phyloP scores from a whole-genome alignment of 2,888 invertebrate genomes.

The Caenorhabditis becei region DNA sequence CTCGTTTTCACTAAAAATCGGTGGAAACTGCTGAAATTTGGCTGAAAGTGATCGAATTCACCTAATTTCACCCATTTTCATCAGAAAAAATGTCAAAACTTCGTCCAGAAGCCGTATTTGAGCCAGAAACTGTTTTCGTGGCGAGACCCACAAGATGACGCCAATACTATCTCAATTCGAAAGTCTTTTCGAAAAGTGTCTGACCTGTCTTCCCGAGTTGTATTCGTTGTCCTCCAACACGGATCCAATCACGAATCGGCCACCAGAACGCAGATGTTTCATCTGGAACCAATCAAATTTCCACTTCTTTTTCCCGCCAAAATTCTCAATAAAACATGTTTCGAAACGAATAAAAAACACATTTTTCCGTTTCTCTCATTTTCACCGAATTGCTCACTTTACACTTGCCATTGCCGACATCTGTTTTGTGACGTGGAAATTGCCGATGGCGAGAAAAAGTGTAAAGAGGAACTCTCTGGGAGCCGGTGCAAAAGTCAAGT shows the following conservation, averaged over 20 bases:
- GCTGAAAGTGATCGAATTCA: too few species aligned
- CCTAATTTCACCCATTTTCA: too few species aligned
- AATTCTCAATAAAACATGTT: too few species aligned
- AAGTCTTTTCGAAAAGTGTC: too few species aligned
- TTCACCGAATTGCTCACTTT: background rate
- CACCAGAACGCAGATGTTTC: slow-evolving; percentile 72
- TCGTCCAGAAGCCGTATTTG: too few species aligned
- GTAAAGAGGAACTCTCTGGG: background rate
- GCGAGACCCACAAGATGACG: too few species aligned
- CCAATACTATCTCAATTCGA: too few species aligned
- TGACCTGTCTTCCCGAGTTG: slow-evolving; percentile 73
- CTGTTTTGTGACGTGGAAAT: slow-evolving; percentile 10
- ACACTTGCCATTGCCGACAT: background rate
- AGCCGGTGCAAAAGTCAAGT: background rate
- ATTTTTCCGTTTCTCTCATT: slow-evolving; percentile 1
- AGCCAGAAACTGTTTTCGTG: too few species aligned
- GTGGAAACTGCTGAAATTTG: too few species aligned
- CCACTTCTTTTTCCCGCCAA: background rate
- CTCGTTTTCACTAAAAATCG: too few species aligned
- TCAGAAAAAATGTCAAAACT: too few species aligned
- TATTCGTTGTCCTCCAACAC: slow-evolving; percentile 77
- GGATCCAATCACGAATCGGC: slow-evolving; percentile 76
- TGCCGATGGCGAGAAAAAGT: background rate
- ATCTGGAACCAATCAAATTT: slow-evolving; percentile 60
- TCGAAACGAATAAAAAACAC: too few species aligned